Conservation (phyloP, 2,113 vertebrate species). For the Cercopithecus mona region DNA sequence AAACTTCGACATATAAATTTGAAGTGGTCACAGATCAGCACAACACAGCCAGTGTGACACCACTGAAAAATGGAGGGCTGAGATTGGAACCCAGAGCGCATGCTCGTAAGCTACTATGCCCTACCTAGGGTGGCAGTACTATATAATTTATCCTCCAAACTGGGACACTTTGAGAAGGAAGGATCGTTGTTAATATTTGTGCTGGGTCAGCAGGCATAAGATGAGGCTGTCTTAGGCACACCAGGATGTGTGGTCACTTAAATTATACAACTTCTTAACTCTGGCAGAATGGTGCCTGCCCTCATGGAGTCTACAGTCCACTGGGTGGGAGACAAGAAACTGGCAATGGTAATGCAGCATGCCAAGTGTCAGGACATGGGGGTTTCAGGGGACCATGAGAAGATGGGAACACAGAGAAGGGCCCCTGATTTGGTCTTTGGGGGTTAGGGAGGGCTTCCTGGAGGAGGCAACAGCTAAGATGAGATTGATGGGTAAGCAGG, state of each 20-base stretch:
- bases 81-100: background rate
- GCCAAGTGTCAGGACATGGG: background rate
- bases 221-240: background rate
- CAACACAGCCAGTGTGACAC: background rate
- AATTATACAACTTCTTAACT: background rate
- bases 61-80: background rate
- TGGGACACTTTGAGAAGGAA: background rate
- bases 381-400: background rate
- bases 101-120: background rate
- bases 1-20: background rate
- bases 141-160: background rate
- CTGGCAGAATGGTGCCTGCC: background rate
- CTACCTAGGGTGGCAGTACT: background rate
- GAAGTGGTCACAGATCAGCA: background rate
- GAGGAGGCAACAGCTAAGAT: background rate
- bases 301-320: background rate
- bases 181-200: background rate
- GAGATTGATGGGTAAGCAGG: background rate
- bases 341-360: background rate
- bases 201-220: background rate
- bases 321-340: background rate
- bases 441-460: background rate
- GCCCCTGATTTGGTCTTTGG: background rate
- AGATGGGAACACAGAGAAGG: background rate
- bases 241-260: background rate